phyloP scores from a whole-genome alignment of 1,140 invertebrate species.

The Pinna nobilis region DNA sequence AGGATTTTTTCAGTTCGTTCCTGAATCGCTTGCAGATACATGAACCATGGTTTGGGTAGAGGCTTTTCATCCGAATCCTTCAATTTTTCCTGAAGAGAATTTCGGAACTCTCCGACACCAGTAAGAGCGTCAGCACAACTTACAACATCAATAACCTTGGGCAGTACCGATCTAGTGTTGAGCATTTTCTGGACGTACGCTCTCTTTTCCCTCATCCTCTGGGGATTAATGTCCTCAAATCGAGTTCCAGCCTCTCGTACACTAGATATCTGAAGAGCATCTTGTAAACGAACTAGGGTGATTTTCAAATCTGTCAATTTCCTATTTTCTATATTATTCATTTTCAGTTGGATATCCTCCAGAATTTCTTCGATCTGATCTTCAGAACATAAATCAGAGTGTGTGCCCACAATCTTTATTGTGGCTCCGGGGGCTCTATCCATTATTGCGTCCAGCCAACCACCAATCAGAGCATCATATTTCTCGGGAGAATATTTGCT shows the following conservation, averaged over 20 bases:
- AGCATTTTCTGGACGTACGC: conserved; percentile 59
- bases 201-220: conserved; percentile 49
- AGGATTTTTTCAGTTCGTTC: conserved; percentile 57
- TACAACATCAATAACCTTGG: conserved; percentile 53
- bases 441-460: conserved; percentile 69
- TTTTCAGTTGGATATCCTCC: conserved; percentile 56
- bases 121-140: conserved; percentile 65
- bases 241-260: conserved; percentile 45
- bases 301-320: conserved; percentile 59
- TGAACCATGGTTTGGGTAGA: conserved; percentile 64
- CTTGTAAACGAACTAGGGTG: conserved; percentile 46
- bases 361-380: conserved; percentile 55
- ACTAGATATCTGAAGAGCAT: conserved; percentile 36
- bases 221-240: conserved; percentile 61
- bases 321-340: conserved; percentile 56
- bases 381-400: conserved; percentile 61
- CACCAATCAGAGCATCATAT: conserved; percentile 61
- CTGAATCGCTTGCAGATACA: conserved; percentile 59
- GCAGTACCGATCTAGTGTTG: conserved; percentile 55
- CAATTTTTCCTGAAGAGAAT: conserved; percentile 6
- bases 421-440: conserved; percentile 65
- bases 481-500: conserved; percentile 48
- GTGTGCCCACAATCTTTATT: conserved; percentile 65
- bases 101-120: conserved; percentile 40
- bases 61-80: conserved; percentile 49